Conservation (phyloP, 2,797 vertebrate genomes). For the Hemibagrus guttatus region DNA sequence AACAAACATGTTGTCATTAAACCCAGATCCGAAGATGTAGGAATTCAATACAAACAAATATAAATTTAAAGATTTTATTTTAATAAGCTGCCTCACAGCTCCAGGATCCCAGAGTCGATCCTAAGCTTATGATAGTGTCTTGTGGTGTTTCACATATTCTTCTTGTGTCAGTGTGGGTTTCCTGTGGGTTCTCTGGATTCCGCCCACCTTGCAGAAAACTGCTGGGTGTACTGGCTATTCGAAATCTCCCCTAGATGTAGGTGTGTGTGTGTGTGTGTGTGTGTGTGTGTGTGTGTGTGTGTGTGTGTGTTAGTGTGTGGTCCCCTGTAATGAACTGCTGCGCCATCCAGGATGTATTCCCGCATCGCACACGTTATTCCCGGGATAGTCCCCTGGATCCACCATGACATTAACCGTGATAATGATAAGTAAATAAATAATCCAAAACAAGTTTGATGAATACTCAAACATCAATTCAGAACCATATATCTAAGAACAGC, state of each 20-base stretch:
- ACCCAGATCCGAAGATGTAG: not conserved
- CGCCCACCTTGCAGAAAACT: not conserved
- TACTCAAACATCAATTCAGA: not conserved
- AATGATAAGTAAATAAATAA: not conserved
- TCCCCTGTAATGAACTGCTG: not conserved
- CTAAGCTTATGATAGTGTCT: not conserved
- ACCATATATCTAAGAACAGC: not conserved
- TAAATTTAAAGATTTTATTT: not conserved
- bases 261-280: not conserved
- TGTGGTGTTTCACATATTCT: not conserved
- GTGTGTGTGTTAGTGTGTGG: not conserved
- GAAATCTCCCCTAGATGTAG: not conserved
- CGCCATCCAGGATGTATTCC: not conserved
- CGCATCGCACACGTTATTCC: not conserved
- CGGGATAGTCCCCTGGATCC: too few species aligned
- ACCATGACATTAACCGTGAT: not conserved
- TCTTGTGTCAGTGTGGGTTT: not conserved
- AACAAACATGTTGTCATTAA: not conserved
- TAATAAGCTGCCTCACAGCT: not conserved
- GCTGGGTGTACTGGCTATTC: not conserved
- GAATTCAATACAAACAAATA: not conserved
- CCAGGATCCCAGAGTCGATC: not conserved
- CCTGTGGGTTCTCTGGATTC: not conserved
- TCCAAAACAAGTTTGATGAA: not conserved
- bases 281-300: not conserved